A percentile compares a stretch with the other conserved stretches of the same genome.
Conservation (phyloP, 1,140 invertebrate genomes). For the Scaptodrosophila lebanonensis region DNA sequence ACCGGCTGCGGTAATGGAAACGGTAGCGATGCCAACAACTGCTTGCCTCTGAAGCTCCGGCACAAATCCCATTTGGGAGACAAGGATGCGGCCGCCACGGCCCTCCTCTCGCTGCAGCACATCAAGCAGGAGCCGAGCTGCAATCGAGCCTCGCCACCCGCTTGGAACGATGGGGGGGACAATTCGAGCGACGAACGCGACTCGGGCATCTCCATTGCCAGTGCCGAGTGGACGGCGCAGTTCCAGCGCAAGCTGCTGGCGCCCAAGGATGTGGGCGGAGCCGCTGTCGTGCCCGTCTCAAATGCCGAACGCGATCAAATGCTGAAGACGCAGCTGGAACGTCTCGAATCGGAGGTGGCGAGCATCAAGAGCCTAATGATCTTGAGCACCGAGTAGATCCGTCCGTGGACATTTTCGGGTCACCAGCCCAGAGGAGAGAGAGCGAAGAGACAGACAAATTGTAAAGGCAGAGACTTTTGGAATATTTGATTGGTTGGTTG, state of each 20-base stretch:
- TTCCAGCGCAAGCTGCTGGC: slow-evolving; percentile 61
- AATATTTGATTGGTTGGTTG: neutral
- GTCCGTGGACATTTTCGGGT: neutral
- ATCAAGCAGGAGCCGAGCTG: slow-evolving; percentile 89
- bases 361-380: slow-evolving; percentile 87
- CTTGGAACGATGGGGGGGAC: slow-evolving; percentile 88
- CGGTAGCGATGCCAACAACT: slow-evolving; percentile 78
- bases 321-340: slow-evolving; percentile 90
- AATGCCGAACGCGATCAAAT: slow-evolving; percentile 78
- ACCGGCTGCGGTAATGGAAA: slow-evolving; percentile 23
- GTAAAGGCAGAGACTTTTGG: slow-evolving; percentile 30
- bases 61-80: slow-evolving; percentile 94
- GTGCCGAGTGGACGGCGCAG: slow-evolving; percentile 81
- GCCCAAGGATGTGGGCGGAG: slow-evolving; percentile 33
- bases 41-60: slow-evolving; percentile 91
- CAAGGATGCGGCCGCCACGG: slow-evolving; percentile 89
- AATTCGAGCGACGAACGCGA: slow-evolving; percentile 92
- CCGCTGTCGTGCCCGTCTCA: slow-evolving; percentile 48
- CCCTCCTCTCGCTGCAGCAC: slow-evolving; percentile 86
- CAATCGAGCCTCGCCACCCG: slow-evolving; percentile 81
- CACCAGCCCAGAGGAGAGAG: slow-evolving; percentile 44
- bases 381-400: slow-evolving; percentile 55
- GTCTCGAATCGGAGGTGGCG: slow-evolving; percentile 94
- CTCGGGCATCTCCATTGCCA: slow-evolving; percentile 89
- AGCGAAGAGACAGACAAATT: slow-evolving; percentile 57